These are phyloP conservation scores for Vimba vimba DNA, from an alignment of 2,113 vertebrate species.

Conservation along the genomic window DNA sequence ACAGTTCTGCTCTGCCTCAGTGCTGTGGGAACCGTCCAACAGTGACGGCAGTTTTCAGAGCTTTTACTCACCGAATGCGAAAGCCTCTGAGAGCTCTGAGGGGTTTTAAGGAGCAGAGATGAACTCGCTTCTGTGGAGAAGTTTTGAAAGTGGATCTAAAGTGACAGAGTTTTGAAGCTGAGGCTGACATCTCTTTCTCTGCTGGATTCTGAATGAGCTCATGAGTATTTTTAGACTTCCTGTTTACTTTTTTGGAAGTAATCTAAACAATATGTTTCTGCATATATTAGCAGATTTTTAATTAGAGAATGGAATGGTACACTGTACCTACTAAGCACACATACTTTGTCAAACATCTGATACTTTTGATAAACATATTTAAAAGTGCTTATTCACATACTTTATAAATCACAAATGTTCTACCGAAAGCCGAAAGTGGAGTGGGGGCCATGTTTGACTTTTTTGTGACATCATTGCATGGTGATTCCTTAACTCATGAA, in stretches of 20 bases:
- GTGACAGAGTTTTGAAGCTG: constrained; percentile 18
- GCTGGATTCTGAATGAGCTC: constrained; percentile 29
- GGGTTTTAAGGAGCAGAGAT: constrained; percentile 27
- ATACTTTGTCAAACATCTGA: not conserved
- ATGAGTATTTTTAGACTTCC: not conserved
- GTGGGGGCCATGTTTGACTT: not conserved
- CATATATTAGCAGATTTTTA: not conserved
- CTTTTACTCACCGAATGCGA: constrained; percentile 5
- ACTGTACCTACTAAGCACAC: not conserved
- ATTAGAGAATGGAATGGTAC: not conserved
- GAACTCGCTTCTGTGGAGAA: constrained; percentile 3
- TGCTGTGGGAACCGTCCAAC: not conserved
- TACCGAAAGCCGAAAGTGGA: not conserved
- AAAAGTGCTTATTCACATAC: not conserved
- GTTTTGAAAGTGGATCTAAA: constrained; percentile 52
- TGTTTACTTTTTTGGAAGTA: not conserved
- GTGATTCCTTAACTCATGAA: not conserved
- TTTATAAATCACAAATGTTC: not conserved
- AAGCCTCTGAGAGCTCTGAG: constrained; percentile 37
- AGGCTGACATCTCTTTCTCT: constrained; percentile 21
- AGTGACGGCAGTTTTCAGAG: constrained; percentile 1
- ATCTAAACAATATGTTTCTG: not conserved
- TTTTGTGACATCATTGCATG: not conserved
- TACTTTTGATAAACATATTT: not conserved
- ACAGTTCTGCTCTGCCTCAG: not conserved